These are phyloP conservation scores for Pammene fasciana DNA, from an alignment of 2,888 invertebrate species.

Conservation along the genomic window DNA sequence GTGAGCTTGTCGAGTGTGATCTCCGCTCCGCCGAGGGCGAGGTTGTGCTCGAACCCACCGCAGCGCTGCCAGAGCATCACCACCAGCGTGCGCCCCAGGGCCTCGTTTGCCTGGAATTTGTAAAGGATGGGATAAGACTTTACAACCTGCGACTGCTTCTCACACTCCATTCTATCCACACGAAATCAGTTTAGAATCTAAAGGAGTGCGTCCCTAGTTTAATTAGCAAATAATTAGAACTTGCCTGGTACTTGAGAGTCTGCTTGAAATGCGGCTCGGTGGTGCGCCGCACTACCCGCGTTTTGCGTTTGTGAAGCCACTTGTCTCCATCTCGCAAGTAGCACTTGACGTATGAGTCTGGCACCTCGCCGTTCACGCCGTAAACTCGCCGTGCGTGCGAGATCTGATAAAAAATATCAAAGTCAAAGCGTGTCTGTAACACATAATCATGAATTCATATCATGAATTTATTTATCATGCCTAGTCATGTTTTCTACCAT, in stretches of 20 bases:
- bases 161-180: not conserved
- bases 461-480: too few relatives aligned
- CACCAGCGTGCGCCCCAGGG: conserved; percentile 90
- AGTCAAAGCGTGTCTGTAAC: too few relatives aligned
- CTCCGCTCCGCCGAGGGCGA: conserved; percentile 91
- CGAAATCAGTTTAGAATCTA: not conserved
- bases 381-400: conserved; percentile 78
- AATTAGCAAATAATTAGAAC: not conserved
- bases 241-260: conserved; percentile 91
- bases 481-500: too few relatives aligned
- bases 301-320: conserved; percentile 96
- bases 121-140: not conserved
- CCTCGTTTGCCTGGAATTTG: conserved; percentile 85
- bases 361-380: conserved; percentile 87
- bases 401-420: conserved; percentile 55
- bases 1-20: conserved; percentile 92
- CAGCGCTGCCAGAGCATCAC: conserved; percentile 97
- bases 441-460: too few relatives aligned
- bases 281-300: conserved; percentile 91
- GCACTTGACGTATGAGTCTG: conserved; percentile 97
- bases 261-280: conserved; percentile 94
- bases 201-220: not conserved
- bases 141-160: not conserved
- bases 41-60: conserved; percentile 93
- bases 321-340: conserved; percentile 95